Conservation (phyloP, 2,888 invertebrate genomes). For the Lochmaea crataegi region DNA sequence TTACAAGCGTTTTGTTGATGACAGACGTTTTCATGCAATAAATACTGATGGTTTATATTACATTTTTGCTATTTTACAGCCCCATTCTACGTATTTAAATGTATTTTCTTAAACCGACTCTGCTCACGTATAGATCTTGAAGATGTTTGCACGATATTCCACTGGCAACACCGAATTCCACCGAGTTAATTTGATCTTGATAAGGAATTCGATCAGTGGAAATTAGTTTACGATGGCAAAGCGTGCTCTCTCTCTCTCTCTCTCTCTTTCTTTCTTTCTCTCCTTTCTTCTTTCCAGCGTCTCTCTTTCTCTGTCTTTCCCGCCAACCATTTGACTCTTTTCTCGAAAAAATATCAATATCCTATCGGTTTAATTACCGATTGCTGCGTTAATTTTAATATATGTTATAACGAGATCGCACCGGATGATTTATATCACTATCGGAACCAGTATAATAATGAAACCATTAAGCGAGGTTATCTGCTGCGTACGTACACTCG, state of each 20-base stretch:
- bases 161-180: slow-evolving; percentile 25
- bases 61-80: too few relatives aligned
- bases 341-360: slow-evolving; percentile 40
- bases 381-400: slow-evolving; percentile 55
- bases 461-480: slow-evolving; percentile 58
- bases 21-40: too few relatives aligned
- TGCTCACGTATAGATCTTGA: slow-evolving; percentile 4
- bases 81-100: neutral
- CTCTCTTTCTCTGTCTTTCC: too few relatives aligned
- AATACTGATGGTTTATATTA: too few relatives aligned
- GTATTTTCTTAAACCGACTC: slow-evolving; percentile 12
- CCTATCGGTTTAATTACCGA: slow-evolving; percentile 47
- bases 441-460: slow-evolving; percentile 58
- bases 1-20: too few relatives aligned
- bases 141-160: slow-evolving; percentile 15
- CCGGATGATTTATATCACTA: slow-evolving; percentile 53
- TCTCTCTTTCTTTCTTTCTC: neutral
- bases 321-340: slow-evolving; percentile 14
- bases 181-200: slow-evolving; percentile 28
- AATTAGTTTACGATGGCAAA: slow-evolving; percentile 29
- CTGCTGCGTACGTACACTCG: slow-evolving; percentile 47
- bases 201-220: slow-evolving; percentile 37
- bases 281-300: neutral
- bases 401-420: slow-evolving; percentile 52
- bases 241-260: neutral